Base-by-base conservation (phyloP, 2,888 invertebrate species). In the Beris chalybata region DNA sequence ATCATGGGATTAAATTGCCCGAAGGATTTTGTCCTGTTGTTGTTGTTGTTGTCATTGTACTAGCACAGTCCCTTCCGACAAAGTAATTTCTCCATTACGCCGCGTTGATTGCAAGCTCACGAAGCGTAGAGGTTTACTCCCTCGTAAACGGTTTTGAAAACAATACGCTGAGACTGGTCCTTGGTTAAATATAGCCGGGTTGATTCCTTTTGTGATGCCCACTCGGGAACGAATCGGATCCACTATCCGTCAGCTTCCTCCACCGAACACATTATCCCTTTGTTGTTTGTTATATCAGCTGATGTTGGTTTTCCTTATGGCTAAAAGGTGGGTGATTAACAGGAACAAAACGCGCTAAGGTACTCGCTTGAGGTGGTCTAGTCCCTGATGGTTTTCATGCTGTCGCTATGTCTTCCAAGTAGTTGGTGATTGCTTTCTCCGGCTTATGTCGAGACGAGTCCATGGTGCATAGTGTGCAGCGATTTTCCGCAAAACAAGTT, bases 231-330 rank as follows among this genome's bases (percentile, higher is more conserved):
- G 38, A 9, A 38, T 52, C 22, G 38, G 22, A 44, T 61, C 32
- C 32, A 32, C n/a, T n/a, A n/a, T n/a, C 22, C 22, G 22, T 22
- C 22, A 22, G 22, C 38, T 38, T 38, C 38, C 63, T 22, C 22
- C 22, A 2, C 22, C 22, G 22, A 22, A 53, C 52, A 58, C 45
- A 45, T 32, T 48, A 44, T 38, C 32, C 53, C 13, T 53, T 64
- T 56, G 65, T 64, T 65, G 68, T 65, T 68, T 68, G 59, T 68
- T 68, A 65, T 67, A 50, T 59, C 65, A 68, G 65, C 61, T 32
- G 64, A 45, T 68, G 68, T 65, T 68, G 65, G 68, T 68, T 68
- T 68, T 68, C 65, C 61, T 68, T 68, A 65, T 61, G 56, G 56
- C 9, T 32, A 32, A 65, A 61, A 61, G 43, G 59, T 52, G 59